These are phyloP conservation scores for Thymelicus sylvestris DNA, from an alignment of 2,888 invertebrate genomes.

Conservation along the genomic window DNA sequence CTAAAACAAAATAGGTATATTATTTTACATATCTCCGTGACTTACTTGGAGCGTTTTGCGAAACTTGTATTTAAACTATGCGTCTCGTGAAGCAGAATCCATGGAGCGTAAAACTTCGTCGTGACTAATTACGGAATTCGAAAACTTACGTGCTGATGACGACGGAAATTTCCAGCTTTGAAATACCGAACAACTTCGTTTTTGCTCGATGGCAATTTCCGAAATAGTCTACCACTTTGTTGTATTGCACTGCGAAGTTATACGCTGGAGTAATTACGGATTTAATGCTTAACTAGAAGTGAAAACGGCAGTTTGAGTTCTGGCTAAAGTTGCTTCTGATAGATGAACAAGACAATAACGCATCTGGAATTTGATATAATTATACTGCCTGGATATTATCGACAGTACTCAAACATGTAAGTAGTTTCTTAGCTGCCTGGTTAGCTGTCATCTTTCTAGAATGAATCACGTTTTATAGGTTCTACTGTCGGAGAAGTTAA, in stretches of 20 bases:
- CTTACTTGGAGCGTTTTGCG: not conserved
- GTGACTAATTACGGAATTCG: slow-evolving; percentile 28
- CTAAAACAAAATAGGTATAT: too few relatives aligned
- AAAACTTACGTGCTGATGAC: slow-evolving; percentile 23
- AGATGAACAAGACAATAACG: too few relatives aligned
- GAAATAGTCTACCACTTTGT: slow-evolving; percentile 12
- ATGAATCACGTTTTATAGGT: too few relatives aligned
- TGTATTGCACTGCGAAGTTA: not conserved
- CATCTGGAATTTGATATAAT: too few relatives aligned
- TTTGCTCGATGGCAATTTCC: slow-evolving; percentile 16
- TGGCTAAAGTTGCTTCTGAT: too few relatives aligned
- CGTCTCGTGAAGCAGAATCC: slow-evolving; percentile 9
- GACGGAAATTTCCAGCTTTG: slow-evolving; percentile 11
- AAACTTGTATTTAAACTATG: slow-evolving; percentile 3
- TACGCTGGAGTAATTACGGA: not conserved
- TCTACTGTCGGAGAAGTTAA: too few relatives aligned
- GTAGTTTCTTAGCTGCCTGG: too few relatives aligned
- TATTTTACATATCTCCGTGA: too few relatives aligned
- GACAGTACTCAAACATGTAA: too few relatives aligned
- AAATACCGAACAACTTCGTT: slow-evolving; percentile 14
- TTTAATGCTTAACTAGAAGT: not conserved
- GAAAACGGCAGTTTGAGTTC: too few relatives aligned
- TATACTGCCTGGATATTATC: too few relatives aligned
- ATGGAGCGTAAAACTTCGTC: slow-evolving; percentile 12
- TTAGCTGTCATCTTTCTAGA: too few relatives aligned